A percentile compares a stretch with the other conserved stretches of the same genome.
These are phyloP conservation scores for Aplocera efformata DNA, from an alignment of 2,888 invertebrate species.

Conservation along the genomic window DNA sequence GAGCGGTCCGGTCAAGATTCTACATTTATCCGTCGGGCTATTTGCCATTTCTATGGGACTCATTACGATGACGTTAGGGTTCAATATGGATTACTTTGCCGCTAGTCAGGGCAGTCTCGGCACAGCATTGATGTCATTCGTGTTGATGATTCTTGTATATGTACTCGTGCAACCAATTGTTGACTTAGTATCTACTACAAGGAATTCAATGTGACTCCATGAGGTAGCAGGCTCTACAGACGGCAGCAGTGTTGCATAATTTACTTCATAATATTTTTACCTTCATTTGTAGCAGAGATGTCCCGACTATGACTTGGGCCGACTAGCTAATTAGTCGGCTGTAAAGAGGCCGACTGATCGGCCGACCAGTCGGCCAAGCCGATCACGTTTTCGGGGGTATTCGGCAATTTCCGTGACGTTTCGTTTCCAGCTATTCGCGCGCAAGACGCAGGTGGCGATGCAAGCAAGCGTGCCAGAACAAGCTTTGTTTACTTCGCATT, in stretches of 20 bases:
- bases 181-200: conserved; percentile 56
- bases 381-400: no score
- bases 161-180: conserved; percentile 60
- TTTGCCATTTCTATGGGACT: conserved; percentile 76
- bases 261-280: no score
- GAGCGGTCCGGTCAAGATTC: conserved; percentile 70
- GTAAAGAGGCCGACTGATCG: no score
- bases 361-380: no score
- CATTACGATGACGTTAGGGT: conserved; percentile 61
- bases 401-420: no score
- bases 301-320: no score
- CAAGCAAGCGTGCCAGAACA: no score
- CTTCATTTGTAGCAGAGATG: no score
- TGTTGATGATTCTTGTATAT: conserved; percentile 52
- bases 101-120: conserved; percentile 48
- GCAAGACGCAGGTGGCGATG: no score
- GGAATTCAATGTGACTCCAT: conserved; percentile 57
- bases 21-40: conserved; percentile 76
- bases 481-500: no score
- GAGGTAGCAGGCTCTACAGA: conserved; percentile 43
- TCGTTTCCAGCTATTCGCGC: no score
- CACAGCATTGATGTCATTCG: conserved; percentile 59
- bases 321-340: no score
- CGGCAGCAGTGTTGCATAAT: conserved; percentile 55
- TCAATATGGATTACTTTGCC: conserved; percentile 62